A percentile compares a stretch with the other conserved stretches of the same genome.
phyloP scores from a whole-genome alignment of 2,113 vertebrate genomes.

The Peromyscus leucopus region DNA sequence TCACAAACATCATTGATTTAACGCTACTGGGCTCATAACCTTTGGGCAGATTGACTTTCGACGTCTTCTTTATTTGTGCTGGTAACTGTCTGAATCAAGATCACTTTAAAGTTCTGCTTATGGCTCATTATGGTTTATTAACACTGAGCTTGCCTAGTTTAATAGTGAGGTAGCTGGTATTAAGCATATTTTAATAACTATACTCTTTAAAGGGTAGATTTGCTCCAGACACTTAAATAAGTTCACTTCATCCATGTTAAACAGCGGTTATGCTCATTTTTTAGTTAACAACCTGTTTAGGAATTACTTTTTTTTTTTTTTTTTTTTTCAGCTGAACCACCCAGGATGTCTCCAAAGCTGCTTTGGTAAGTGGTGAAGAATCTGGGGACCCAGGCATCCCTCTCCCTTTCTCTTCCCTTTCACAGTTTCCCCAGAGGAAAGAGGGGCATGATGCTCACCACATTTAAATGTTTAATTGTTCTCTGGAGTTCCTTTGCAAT shows the following conservation, averaged over 20 bases:
- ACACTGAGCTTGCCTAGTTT: neutral
- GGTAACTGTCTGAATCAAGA: neutral
- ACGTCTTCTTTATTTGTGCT: neutral
- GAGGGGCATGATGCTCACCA: neutral
- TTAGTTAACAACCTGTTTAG: neutral
- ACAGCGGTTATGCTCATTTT: neutral
- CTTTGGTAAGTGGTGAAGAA: neutral
- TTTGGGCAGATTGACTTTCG: neutral
- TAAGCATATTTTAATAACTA: neutral
- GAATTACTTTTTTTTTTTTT: neutral
- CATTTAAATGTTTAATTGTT: constrained; percentile 37
- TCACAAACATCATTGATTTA: neutral
- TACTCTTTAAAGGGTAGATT: neutral
- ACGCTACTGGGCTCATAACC: neutral
- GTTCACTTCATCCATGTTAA: neutral
- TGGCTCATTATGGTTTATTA: neutral
- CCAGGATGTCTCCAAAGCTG: neutral
- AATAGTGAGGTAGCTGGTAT: neutral
- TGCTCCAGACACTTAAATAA: neutral
- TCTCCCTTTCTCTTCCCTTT: neutral
- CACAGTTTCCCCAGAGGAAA: neutral
- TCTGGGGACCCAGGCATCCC: too few relatives aligned
- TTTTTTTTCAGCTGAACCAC: neutral
- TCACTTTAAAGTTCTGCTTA: neutral
- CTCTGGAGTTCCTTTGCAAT: constrained; percentile 61